Percentiles rank a stretch among this genome's conserved stretches.
phyloP scores from a whole-genome alignment of 1,140 invertebrate genomes.

The Nymphalis io region DNA sequence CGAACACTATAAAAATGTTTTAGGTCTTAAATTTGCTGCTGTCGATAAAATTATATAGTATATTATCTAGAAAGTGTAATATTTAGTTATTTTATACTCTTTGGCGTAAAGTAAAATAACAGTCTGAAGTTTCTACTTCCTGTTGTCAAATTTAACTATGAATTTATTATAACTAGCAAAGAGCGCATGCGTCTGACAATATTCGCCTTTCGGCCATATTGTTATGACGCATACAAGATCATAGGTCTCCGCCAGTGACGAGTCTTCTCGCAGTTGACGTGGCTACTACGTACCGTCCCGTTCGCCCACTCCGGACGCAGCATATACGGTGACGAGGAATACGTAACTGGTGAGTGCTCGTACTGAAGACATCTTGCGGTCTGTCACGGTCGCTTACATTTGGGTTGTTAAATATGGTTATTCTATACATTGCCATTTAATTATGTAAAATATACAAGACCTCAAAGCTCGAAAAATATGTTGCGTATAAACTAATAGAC shows the following conservation, averaged over 20 bases:
- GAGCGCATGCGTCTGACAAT: conserved; percentile 75
- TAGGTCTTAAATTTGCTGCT: too few relatives aligned
- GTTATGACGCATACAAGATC: conserved; percentile 85
- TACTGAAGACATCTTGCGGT: conserved; percentile 85
- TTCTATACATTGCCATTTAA: conserved; percentile 54
- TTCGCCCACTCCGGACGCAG: conserved; percentile 95
- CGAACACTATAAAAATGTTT: too few relatives aligned
- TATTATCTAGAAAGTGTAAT: too few relatives aligned
- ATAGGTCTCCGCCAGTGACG: conserved; percentile 90
- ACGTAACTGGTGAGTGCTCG: conserved; percentile 95
- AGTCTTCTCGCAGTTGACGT: conserved; percentile 95
- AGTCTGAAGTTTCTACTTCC: conserved; percentile 35
- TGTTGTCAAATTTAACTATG: conserved; percentile 42
- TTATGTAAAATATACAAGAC: conserved; percentile 45
- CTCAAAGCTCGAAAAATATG: conserved; percentile 64
- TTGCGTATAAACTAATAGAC: conserved; percentile 66
- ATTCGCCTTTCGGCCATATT: conserved; percentile 84
- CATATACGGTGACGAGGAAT: conserved; percentile 96
- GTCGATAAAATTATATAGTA: too few relatives aligned
- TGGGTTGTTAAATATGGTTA: conserved; percentile 65
- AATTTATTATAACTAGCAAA: conserved; percentile 24
- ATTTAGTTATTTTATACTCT: too few relatives aligned
- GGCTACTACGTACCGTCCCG: conserved; percentile 95
- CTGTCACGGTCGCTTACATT: conserved; percentile 82
- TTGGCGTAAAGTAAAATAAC: background rate